phyloP scores from a whole-genome alignment of 2,797 vertebrate species.

The Sebastes aleutianus region DNA sequence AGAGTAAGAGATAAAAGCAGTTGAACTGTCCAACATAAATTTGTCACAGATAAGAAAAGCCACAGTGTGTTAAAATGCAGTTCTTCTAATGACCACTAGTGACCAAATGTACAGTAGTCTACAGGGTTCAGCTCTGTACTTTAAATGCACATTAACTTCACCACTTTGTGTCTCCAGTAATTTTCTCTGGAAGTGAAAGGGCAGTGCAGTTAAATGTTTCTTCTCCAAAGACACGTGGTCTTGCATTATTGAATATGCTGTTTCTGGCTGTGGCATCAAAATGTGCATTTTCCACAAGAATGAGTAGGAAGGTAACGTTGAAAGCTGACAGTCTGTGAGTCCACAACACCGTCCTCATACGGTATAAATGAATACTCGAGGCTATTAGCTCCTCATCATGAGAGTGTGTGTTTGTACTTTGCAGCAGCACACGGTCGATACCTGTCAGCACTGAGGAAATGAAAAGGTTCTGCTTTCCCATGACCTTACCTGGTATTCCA shows the following conservation, averaged over 20 bases:
- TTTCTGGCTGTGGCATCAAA: not conserved
- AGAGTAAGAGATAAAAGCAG: not conserved
- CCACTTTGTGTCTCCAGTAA: not conserved
- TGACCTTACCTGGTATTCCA: conserved; percentile 35
- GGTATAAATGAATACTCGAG: not conserved
- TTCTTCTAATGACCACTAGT: not conserved
- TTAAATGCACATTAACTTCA: not conserved
- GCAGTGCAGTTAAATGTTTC: not conserved
- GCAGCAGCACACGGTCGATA: not conserved
- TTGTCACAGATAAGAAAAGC: no score
- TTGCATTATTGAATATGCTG: not conserved
- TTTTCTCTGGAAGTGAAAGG: not conserved
- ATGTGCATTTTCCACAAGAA: not conserved
- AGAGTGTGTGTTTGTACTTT: not conserved
- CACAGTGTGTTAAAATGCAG: not conserved
- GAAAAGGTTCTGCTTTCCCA: conserved; percentile 30
- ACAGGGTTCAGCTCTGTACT: not conserved
- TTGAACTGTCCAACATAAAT: not conserved
- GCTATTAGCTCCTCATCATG: not conserved
- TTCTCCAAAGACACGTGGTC: not conserved
- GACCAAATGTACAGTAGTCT: rapidly evolving
- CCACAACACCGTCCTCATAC: not conserved
- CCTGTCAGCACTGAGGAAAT: conserved; percentile 63
- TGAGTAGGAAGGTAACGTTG: not conserved
- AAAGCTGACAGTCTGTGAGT: not conserved